Percentiles rank a stretch among this genome's conserved stretches.
Conservation (phyloP, 2,797 vertebrate species). For the Muscicapa comitata region DNA sequence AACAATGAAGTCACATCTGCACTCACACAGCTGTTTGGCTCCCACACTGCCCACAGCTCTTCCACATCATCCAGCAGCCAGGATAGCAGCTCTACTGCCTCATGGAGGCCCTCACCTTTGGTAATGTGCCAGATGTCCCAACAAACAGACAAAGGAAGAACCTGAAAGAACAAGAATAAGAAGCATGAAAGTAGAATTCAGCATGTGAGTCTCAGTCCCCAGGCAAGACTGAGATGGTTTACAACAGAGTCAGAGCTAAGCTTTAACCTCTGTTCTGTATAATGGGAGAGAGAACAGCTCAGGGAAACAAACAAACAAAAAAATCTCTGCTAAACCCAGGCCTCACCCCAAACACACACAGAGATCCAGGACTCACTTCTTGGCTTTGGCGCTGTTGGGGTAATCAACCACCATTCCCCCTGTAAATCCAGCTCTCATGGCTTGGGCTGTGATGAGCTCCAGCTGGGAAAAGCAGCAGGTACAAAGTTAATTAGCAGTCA, state of each 20-base stretch:
- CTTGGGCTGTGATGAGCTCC: slow-evolving; percentile 92
- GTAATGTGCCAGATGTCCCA: slow-evolving; percentile 80
- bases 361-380: slow-evolving; percentile 83
- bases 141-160: slow-evolving; percentile 96
- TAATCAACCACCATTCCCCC: slow-evolving; percentile 97
- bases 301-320: not conserved
- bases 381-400: slow-evolving; percentile 95
- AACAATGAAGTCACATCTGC: not conserved
- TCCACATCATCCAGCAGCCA: not conserved
- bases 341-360: not conserved
- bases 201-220: not conserved
- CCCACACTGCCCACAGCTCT: not conserved
- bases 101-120: slow-evolving; percentile 79
- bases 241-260: not conserved
- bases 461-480: slow-evolving; percentile 73
- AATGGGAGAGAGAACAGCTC: not conserved
- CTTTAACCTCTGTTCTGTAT: not conserved
- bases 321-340: not conserved
- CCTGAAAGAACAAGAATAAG: slow-evolving; percentile 68
- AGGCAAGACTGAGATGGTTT: not conserved
- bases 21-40: not conserved
- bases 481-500: not conserved
- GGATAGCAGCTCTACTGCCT: not conserved
- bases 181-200: not conserved
- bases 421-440: slow-evolving; percentile 91